Evolutionary conservation across 1,140 invertebrate genomes (phyloP).

Genomic region (Drosophila hydei): DNA sequence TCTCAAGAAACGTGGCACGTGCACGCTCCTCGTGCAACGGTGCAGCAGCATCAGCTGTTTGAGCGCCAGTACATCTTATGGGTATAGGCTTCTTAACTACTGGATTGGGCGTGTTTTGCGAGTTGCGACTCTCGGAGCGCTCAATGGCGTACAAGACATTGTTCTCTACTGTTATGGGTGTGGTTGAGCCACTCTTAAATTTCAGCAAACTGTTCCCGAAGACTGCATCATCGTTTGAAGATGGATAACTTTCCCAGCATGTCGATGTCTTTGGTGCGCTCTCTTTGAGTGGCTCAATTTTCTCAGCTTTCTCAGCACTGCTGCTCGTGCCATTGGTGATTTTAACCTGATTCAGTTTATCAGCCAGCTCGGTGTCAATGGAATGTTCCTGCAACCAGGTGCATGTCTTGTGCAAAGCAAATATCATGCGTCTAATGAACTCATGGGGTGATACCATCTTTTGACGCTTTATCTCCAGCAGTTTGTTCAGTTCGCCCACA

Average conservation of each 20-base stretch:
- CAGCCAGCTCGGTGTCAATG: conserved; percentile 50
- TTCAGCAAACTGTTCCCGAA: conserved; percentile 20
- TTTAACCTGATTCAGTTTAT: conserved; percentile 63
- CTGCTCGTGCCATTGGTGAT: conserved; percentile 43
- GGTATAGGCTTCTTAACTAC: conserved; percentile 70
- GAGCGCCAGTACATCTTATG: conserved; percentile 35
- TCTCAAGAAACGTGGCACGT: conserved; percentile 66
- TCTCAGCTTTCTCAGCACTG: conserved; percentile 7
- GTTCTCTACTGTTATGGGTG: conserved; percentile 70
- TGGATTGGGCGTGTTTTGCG: conserved; percentile 34
- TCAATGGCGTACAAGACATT: conserved; percentile 78
- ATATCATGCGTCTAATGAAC: conserved; percentile 79
- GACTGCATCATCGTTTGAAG: neutral
- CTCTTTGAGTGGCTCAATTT: conserved; percentile 4
- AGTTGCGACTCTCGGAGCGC: conserved; percentile 68
- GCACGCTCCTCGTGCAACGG: conserved; percentile 47
- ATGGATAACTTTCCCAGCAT: conserved; percentile 2
- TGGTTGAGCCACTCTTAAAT: conserved; percentile 42
- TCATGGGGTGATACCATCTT: conserved; percentile 80
- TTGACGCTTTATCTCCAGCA: conserved; percentile 64
- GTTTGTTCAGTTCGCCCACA: conserved; percentile 58
- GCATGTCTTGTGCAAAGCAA: conserved; percentile 74
- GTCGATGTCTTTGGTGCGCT: neutral
- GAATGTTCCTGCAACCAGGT: conserved; percentile 76
- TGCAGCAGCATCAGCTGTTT: neutral